phyloP scores from a whole-genome alignment of 1,140 invertebrate species.

The Globodera rostochiensis region DNA sequence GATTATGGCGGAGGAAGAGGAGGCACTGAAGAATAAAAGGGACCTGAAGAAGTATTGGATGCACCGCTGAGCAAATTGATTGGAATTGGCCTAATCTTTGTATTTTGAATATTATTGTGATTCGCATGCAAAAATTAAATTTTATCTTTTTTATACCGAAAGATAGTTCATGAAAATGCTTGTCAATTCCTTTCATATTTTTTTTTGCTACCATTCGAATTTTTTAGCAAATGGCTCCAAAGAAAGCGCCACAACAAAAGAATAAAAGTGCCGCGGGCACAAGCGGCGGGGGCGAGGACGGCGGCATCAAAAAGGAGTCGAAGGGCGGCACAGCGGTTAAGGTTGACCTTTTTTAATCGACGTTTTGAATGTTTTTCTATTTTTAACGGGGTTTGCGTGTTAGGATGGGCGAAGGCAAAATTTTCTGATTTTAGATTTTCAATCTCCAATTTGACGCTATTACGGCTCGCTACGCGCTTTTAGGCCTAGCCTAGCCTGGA shows the following conservation, averaged over 20 bases:
- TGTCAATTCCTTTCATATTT: not conserved
- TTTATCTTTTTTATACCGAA: too few species aligned
- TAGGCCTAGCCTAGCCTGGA: too few species aligned
- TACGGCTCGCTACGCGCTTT: too few species aligned
- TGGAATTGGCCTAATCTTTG: not conserved
- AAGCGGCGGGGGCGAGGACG: not conserved
- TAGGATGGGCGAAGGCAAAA: too few species aligned
- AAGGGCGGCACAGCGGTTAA: not conserved
- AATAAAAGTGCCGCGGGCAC: not conserved
- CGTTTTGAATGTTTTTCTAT: too few species aligned
- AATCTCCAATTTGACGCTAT: too few species aligned
- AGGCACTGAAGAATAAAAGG: constrained; percentile 13
- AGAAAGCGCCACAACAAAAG: constrained; percentile 34
- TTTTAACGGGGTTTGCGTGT: too few species aligned
- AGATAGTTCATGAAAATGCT: too few species aligned
- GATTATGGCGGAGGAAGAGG: constrained; percentile 23
- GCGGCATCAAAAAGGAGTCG: not conserved
- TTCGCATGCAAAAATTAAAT: not conserved
- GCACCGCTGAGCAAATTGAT: not conserved
- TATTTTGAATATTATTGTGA: constrained; percentile 11
- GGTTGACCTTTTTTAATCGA: not conserved
- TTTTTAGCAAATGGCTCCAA: constrained; percentile 54
- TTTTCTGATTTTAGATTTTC: too few species aligned
- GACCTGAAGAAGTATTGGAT: constrained; percentile 27
- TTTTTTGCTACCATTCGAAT: not conserved